Evolutionary conservation across 30 jellyfish, hydroid and myxozoan species (phyloP).

Genomic region (Chironex yamaguchii): DNA sequence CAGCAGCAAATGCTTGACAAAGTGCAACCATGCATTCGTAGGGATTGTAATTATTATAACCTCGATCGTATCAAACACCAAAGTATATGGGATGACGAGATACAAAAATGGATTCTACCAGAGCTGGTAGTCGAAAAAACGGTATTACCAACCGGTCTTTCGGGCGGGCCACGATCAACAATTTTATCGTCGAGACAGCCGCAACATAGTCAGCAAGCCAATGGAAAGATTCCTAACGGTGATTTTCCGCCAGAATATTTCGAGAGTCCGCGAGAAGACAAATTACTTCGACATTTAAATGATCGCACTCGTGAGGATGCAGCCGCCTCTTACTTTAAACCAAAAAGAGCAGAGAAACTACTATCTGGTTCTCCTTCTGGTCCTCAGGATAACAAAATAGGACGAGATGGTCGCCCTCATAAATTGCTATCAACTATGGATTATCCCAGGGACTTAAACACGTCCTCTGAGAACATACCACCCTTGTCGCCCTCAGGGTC

Average conservation of each 20-base stretch:
- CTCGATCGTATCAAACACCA: conserved; percentile 68
- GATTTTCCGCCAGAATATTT: conserved; percentile 62
- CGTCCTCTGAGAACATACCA: conserved; percentile 42
- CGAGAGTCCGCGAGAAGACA: conserved; percentile 73
- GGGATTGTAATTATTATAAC: conserved; percentile 93
- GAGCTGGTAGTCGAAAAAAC: conserved; percentile 85
- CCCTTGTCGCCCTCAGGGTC: conserved; percentile 29
- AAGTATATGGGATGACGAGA: conserved; percentile 89
- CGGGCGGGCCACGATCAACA: conserved; percentile 70
- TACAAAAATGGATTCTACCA: conserved; percentile 84
- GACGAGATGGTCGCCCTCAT: conserved; percentile 34
- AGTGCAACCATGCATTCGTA: conserved; percentile 93
- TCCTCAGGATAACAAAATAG: conserved; percentile 52
- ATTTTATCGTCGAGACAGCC: conserved; percentile 42
- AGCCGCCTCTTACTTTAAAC: conserved; percentile 76
- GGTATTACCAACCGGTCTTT: conserved; percentile 77
- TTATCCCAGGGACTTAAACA: conserved; percentile 33
- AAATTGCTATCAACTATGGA: conserved; percentile 13
- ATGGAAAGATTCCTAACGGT: conserved; percentile 1
- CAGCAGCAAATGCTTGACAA: conserved; percentile 88
- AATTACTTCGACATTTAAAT: conserved; percentile 66
- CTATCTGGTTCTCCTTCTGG: conserved; percentile 74
- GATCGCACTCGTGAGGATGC: conserved; percentile 71
- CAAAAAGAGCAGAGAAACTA: conserved; percentile 90
- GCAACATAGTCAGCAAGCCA: neutral